Evolutionary conservation across 2,113 vertebrate genomes (phyloP).

Genomic region (Rhinolophus sinicus): DNA sequence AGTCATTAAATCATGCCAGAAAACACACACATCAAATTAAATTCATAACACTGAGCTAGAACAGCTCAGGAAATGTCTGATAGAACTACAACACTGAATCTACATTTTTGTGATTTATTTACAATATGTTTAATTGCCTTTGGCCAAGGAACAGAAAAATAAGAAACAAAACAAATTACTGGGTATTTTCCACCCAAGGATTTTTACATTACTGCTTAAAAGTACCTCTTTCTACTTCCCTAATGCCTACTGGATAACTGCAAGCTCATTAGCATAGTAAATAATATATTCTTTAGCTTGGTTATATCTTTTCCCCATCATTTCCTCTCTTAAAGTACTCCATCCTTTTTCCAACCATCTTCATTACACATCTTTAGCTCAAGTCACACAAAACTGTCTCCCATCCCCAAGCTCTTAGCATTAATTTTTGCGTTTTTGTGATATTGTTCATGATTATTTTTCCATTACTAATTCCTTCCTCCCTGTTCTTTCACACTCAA

Average conservation of each 20-base stretch:
- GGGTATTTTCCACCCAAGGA: not conserved
- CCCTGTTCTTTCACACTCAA: not conserved
- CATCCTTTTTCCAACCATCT: not conserved
- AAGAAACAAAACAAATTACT: not conserved
- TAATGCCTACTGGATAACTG: not conserved
- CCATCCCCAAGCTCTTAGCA: not conserved
- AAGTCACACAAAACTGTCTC: not conserved
- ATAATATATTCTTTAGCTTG: not conserved
- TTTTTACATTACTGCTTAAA: not conserved
- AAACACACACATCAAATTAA: not conserved
- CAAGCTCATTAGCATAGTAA: not conserved
- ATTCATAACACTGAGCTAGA: not conserved
- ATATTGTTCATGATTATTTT: not conserved
- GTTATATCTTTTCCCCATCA: not conserved
- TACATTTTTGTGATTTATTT: not conserved
- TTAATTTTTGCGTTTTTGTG: not conserved
- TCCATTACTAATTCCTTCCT: not conserved
- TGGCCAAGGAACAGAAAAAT: not conserved
- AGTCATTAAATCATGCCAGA: not conserved
- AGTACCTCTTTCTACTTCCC: not conserved
- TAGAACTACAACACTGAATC: not conserved
- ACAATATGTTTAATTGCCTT: not conserved
- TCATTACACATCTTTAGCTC: not conserved
- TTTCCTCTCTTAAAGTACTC: not conserved
- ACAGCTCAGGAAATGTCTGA: not conserved